Conservation (phyloP, 2,113 vertebrate species). For the Myotis davidii region DNA sequence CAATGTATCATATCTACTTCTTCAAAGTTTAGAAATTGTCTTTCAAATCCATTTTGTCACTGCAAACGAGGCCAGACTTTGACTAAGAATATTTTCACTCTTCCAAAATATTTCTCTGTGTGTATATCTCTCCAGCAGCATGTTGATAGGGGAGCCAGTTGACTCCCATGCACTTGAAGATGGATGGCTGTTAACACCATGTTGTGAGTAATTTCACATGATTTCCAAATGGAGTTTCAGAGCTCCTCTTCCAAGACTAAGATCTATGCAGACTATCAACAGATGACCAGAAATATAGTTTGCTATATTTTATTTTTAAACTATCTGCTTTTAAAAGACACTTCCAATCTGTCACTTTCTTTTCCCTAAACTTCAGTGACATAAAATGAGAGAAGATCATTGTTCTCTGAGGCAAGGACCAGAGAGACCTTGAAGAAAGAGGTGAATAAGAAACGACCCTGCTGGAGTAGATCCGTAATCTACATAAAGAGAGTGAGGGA, state of each 20-base stretch:
- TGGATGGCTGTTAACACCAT: conserved; percentile 58
- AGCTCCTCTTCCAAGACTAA: conserved; percentile 56
- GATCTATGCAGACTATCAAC: conserved; percentile 59
- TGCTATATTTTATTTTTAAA: conserved; percentile 70
- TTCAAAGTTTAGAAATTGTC: background rate
- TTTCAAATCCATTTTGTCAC: conserved; percentile 31
- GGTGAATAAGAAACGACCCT: background rate
- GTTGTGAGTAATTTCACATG: conserved; percentile 45
- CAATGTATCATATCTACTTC: background rate
- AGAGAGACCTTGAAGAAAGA: background rate
- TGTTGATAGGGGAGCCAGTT: conserved; percentile 50
- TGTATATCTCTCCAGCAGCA: conserved; percentile 39
- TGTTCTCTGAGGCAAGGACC: background rate
- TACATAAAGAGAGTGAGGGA: background rate
- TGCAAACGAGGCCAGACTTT: conserved; percentile 56
- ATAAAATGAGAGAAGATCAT: conserved; percentile 42
- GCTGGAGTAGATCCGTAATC: background rate
- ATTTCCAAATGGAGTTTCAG: conserved; percentile 55
- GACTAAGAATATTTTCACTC: conserved; percentile 58
- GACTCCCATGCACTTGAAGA: conserved; percentile 50
- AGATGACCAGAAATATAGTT: conserved; percentile 69
- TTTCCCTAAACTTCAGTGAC: conserved; percentile 35
- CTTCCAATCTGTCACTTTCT: conserved; percentile 53
- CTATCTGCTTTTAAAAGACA: conserved; percentile 63
- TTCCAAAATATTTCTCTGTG: conserved; percentile 66